Percentiles rank a stretch among this genome's conserved stretches.
These are phyloP conservation scores for Nomada hirtipes DNA, from an alignment of 2,888 invertebrate species.

Conservation along the genomic window DNA sequence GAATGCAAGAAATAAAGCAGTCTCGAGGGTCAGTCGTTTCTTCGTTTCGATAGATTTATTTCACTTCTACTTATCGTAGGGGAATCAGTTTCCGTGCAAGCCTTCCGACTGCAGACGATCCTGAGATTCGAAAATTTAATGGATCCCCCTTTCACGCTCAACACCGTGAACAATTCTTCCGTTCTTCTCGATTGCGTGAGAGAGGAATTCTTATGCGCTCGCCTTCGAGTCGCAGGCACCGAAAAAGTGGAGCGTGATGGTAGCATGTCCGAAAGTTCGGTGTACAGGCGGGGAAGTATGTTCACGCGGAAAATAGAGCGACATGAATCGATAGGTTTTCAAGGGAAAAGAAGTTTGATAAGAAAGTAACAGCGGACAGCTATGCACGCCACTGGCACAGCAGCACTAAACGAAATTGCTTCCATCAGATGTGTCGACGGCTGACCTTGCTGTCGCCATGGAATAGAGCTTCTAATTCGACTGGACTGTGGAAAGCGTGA, in stretches of 20 bases:
- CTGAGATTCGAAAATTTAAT: slow-evolving; percentile 27
- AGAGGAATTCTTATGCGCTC: not conserved
- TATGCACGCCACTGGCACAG: slow-evolving; percentile 54
- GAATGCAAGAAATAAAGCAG: too few relatives aligned
- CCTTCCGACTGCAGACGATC: not conserved
- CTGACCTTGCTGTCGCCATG: slow-evolving; percentile 44
- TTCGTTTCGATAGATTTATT: slow-evolving; percentile 32
- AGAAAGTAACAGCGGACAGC: slow-evolving; percentile 60
- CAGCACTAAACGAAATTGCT: slow-evolving; percentile 54
- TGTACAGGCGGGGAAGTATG: not conserved
- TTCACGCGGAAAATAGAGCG: slow-evolving; percentile 50
- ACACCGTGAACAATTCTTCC: not conserved
- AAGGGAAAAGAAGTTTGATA: slow-evolving; percentile 65
- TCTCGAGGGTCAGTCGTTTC: too few relatives aligned
- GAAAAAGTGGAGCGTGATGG: not conserved
- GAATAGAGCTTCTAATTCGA: slow-evolving; percentile 32
- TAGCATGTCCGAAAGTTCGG: slow-evolving; percentile 12
- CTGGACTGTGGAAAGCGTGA: slow-evolving; percentile 27
- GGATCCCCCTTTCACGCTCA: not conserved
- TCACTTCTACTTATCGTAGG: slow-evolving; percentile 1
- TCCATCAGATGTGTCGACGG: slow-evolving; percentile 43
- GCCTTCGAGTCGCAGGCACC: not conserved
- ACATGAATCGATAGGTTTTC: slow-evolving; percentile 60
- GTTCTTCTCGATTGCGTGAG: not conserved
- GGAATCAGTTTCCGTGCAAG: slow-evolving; percentile 12